A percentile compares a stretch with the other conserved stretches of the same genome.
Evolutionary conservation across 2,888 invertebrate species (phyloP).

Genomic region (Patella caerulea): DNA sequence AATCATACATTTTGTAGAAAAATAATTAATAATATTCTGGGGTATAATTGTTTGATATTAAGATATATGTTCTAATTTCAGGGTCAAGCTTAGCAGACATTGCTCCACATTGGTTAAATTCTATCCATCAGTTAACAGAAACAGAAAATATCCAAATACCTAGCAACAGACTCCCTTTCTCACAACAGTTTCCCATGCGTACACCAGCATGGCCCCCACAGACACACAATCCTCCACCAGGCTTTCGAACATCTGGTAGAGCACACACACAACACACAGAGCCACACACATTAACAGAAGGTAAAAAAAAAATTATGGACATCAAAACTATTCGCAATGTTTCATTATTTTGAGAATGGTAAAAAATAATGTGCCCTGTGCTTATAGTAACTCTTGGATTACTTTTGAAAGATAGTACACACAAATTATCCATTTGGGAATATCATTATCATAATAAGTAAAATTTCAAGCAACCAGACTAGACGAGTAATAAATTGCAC

Average conservation of each 20-base stretch:
- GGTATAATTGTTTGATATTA: too few species aligned
- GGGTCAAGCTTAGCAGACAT: constrained; percentile 57
- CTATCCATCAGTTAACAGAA: constrained; percentile 72
- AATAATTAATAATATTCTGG: too few species aligned
- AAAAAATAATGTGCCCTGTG: background rate
- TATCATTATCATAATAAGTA: too few species aligned
- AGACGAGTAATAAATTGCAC: too few species aligned
- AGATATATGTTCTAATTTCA: background rate
- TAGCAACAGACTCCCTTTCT: constrained; percentile 62
- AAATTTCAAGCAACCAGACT: too few species aligned
- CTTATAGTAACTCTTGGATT: background rate
- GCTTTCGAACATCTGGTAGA: constrained; percentile 64
- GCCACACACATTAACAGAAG: constrained; percentile 62
- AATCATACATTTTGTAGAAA: too few species aligned
- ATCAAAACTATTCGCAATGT: too few species aligned
- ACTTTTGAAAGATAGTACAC: background rate
- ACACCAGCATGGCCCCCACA: constrained; percentile 60
- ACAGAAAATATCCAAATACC: constrained; percentile 54
- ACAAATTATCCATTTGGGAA: too few species aligned
- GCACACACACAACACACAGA: constrained; percentile 62
- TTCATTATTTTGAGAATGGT: background rate
- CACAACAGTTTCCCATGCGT: constrained; percentile 63
- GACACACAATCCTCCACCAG: constrained; percentile 67
- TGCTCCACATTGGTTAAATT: constrained; percentile 72
- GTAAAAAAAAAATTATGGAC: constrained; percentile 30